Evolutionary conservation across 2,797 vertebrate genomes (phyloP), one percentile per base, ranked within the genome.

Genomic region (Setipinna tenuifilis): DNA sequence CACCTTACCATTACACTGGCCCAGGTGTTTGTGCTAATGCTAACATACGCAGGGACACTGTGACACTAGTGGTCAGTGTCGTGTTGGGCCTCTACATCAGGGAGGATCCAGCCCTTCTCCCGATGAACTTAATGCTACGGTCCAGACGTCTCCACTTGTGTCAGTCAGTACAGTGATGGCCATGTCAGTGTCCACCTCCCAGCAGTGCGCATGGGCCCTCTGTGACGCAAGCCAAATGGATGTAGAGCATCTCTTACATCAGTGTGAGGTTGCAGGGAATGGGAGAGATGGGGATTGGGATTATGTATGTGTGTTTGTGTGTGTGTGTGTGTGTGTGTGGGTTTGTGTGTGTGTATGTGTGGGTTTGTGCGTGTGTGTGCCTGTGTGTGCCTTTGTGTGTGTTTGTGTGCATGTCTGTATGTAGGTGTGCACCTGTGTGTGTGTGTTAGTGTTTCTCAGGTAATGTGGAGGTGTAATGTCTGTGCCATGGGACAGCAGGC

Each of bases 41-140:
- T 16, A 17, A 35, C 25, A 35, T 5, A 6, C 6, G 68, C 2
- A 35, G 68, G 4, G 68, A 41, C 68, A 75, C 5, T 31, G 68
- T 35, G 68, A 41, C 28, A 75, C 2, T 31, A n/a, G 68, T 75
- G 68, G 28, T 75, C 28, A 41, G 31, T 35, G 68, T 35, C 14
- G 17, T 41, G 28, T 41, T 17, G 16, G 0, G 31, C 28, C 14
- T 12, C 3, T 3, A 10, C 28, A 41, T 75, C 68, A 75, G 68
- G 82, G 59, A 83, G 59, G 82, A 68, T 44, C 83, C 83, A 83
- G 83, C 83, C 61, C 61, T 83, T n/a, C 35, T 65, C 31, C 59
- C 48, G 35, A 35, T 46, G 35, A 68, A 19, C 41, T 46, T 65
- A 83, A 83, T 6, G 59, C 59, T 21, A 25, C 59, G 12, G 82